Evolutionary conservation across 2,113 vertebrate species (phyloP), one percentile per base, ranked within the genome.

Genomic region (Athene cunicularia): DNA sequence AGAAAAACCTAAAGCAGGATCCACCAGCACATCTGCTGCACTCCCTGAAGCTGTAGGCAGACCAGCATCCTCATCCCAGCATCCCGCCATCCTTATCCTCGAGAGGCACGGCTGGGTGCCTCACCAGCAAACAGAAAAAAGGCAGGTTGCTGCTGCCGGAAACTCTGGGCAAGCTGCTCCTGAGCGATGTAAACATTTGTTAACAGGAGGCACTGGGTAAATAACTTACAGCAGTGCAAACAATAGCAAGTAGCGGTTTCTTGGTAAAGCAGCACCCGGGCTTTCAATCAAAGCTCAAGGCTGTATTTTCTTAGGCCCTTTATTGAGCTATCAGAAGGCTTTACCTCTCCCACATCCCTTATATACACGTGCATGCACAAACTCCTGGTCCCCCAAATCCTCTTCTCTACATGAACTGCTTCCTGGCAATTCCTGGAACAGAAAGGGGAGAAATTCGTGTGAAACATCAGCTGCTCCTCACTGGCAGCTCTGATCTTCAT

Each of bases 201-300:
- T 92, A 88, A 68, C 76, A 94, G 60, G n/a, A 92, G 70, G 32
- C 27, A 41, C 47, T 30, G 30, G 43, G 52, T 88, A 93, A 93
- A 52, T 77, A 90, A 45, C 72, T 52, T 0, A 0, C 75, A 86
- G 64, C 50, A 80, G 39, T 30, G 73, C 75, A 86, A 95, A 95
- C 70, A 94, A 45, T 39, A 81, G 50, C 49, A 85, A 95, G 73
- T 26, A 87, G 52, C 30, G 10, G 85, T 91, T 89, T 85, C 91
- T 35, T 71, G 33, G 60, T 79, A 89, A 91, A 94, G 70, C 56
- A 87, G 70, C 14, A 90, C 33, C 43, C 43, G 52, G 73, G 33
- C 37, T 89, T 87, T 79, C 89, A 80, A 14, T 88, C 72, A 89
- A 86, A 94, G 56, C 70, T 68, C 37, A 56, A 32, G 73, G 43